Base-by-base conservation (phyloP, 1,140 invertebrate genomes). In the Meloidogyne hapla region DNA sequence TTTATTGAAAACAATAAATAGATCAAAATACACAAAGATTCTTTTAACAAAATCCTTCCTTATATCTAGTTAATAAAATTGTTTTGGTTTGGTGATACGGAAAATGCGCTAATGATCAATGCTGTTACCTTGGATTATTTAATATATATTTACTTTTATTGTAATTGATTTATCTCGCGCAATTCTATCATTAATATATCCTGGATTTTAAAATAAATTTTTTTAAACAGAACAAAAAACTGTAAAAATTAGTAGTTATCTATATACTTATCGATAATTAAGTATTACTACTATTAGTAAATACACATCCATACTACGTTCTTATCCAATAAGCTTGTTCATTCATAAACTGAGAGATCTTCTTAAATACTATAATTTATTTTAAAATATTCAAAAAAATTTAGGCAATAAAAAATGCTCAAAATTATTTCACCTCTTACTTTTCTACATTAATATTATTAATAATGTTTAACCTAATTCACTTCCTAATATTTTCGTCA, bases 31-130 rank as follows among this genome's bases (percentile, higher is more conserved):
- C 45, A 48, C 45, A 48, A 2, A 56, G n/a, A 56, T 56, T 56
- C 18, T n/a, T 56, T n/a, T 56, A 56, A 56, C n/a, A 56, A 6
- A 56, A n/a, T n/a, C 3, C 12, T n/a, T 15, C 18, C 13, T n/a
- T 56, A 15, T n/a, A 1, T n/a, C 1, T 56, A 56, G 18, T 15
- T 56, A n/a, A n/a, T n/a, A n/a, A n/a, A n/a, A 56, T 56, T 56
- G 18, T 56, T 18, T 56, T 56, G 6, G 18, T 56, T 56, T 56
- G n/a, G 18, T 56, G n/a, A 56, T 56, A 56, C 6, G 6, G 48
- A 56, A 48, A 56, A 56, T 56, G n/a, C 48, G 48, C 48, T 56
- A 56, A 56, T 56, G n/a, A 56, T 56, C 48, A 56, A 56, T 56
- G 18, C n/a, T 15, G 12, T 15, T 56, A 56, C 48, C 6, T 56